Evolutionary conservation across 2,797 vertebrate genomes (phyloP).

Genomic region (Gymnopithys bicolor): DNA sequence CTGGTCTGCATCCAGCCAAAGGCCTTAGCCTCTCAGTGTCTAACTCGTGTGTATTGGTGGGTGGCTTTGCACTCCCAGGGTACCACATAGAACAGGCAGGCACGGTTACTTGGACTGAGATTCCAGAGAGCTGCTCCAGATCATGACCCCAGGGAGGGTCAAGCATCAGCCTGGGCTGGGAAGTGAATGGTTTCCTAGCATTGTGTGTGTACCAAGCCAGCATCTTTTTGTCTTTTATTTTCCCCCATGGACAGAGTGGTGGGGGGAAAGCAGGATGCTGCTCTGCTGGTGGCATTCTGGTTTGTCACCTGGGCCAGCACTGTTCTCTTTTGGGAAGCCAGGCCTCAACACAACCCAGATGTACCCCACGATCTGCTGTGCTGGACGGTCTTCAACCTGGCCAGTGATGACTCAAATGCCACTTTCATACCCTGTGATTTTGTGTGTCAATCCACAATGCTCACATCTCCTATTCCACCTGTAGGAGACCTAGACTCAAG

Average conservation of each 20-base stretch:
- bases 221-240: accelerated
- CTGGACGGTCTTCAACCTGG: not conserved
- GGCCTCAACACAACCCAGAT: not conserved
- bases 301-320: not conserved
- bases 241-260: accelerated
- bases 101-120: not conserved
- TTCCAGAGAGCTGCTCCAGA: not conserved
- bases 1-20: constrained; percentile 32
- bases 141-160: accelerated
- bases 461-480: not conserved
- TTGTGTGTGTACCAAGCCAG: not conserved
- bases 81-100: accelerated
- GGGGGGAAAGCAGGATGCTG: not conserved
- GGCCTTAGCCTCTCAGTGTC: not conserved
- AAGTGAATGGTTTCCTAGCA: not conserved
- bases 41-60: accelerated
- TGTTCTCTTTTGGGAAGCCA: not conserved
- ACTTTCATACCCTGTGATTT: not conserved
- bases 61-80: accelerated
- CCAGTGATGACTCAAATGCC: not conserved
- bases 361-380: accelerated
- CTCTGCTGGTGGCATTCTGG: not conserved
- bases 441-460: not conserved
- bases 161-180: not conserved
- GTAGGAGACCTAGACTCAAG: not conserved